These are phyloP conservation scores for Philhelius pedissequus DNA, from an alignment of 2,888 invertebrate genomes.

Conservation along the genomic window DNA sequence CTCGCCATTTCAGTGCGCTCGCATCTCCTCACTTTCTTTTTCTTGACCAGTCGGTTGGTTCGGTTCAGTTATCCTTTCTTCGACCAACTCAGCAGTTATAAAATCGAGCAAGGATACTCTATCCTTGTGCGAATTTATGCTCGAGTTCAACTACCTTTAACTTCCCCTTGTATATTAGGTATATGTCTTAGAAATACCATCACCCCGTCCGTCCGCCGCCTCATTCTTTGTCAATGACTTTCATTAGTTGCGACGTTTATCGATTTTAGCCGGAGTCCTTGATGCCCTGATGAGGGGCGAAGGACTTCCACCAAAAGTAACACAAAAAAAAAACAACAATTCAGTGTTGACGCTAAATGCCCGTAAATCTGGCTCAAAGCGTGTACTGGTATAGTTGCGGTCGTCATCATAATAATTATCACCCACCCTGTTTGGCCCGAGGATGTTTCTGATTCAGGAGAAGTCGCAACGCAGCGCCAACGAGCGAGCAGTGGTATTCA, in stretches of 20 bases:
- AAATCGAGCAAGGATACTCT: slow-evolving; percentile 53
- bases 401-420: slow-evolving; percentile 50
- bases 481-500: background rate
- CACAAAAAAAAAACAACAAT: background rate
- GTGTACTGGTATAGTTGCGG: slow-evolving; percentile 28
- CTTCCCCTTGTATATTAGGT: slow-evolving; percentile 1
- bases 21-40: slow-evolving; percentile 37
- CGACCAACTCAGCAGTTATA: slow-evolving; percentile 37
- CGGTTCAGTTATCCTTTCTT: too few species aligned
- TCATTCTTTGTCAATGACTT: slow-evolving; percentile 58
- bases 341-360: slow-evolving; percentile 8
- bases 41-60: slow-evolving; percentile 35
- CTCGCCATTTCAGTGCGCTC: slow-evolving; percentile 12
- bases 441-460: background rate
- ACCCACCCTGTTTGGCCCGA: slow-evolving; percentile 15
- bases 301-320: background rate
- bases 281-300: background rate
- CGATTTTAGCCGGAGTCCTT: slow-evolving; percentile 36
- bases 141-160: slow-evolving; percentile 62
- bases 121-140: slow-evolving; percentile 53
- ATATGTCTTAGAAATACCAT: background rate
- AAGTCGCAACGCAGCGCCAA: background rate
- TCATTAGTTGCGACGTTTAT: slow-evolving; percentile 67
- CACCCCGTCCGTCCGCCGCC: background rate
- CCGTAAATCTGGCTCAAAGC: slow-evolving; percentile 17